These are phyloP conservation scores for Allobates femoralis DNA, from an alignment of 2,797 vertebrate species.

Conservation along the genomic window DNA sequence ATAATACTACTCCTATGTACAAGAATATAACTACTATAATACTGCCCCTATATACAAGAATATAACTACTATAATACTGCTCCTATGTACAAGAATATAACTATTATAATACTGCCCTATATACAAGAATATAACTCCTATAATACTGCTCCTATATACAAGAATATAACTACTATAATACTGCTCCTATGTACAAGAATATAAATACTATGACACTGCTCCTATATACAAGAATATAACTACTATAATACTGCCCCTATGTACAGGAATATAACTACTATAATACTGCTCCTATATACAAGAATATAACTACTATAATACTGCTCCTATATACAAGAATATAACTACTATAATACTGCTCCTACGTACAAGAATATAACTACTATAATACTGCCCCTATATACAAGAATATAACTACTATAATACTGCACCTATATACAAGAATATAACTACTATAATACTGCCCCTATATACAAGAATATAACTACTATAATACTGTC, in stretches of 20 bases:
- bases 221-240: neutral
- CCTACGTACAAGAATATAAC: too few species aligned
- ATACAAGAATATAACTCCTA: slow-evolving; percentile 3
- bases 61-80: slow-evolving; percentile 1
- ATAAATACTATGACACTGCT: too few species aligned
- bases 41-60: neutral
- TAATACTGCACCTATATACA: too few species aligned
- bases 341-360: too few species aligned
- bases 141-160: neutral
- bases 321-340: neutral
- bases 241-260: neutral
- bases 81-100: neutral
- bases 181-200: too few species aligned
- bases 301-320: neutral
- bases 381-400: too few species aligned
- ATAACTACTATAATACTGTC: too few species aligned
- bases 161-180: too few species aligned
- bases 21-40: slow-evolving; percentile 4
- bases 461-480: too few species aligned
- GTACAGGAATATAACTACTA: neutral
- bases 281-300: neutral
- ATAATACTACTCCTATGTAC: neutral
- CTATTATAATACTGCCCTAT: too few species aligned
- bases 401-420: too few species aligned
- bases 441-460: too few species aligned